Evolutionary conservation across 2,113 vertebrate genomes (phyloP), one percentile per base, ranked within the genome.

Genomic region (Salvelinus namaycush): DNA sequence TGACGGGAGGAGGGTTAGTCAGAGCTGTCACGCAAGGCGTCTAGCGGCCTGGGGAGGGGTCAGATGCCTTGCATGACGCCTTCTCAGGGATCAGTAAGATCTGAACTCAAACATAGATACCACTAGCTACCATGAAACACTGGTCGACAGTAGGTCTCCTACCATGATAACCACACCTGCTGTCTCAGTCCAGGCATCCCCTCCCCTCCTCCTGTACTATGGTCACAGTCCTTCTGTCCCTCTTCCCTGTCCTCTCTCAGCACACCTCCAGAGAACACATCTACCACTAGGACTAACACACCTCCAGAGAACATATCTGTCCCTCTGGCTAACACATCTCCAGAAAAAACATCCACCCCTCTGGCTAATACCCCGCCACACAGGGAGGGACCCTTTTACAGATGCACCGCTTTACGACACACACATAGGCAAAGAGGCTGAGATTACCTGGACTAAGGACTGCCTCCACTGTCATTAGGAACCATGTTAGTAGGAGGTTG

Each of bases 371-470:
- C 31, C 31, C 31, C 31, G 5, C 31, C 5, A 34, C 31, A 34
- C 31, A 34, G 31, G 31, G 31, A 34, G 5, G 31, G 31, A 34
- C 1, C 31, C 31, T 54, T 54, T 54, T 54, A 54, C 72, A 69
- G 29, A 70, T 66, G 31, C 31, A 34, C 64, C 69, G 79, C 75
- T 78, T 60, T 48, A 70, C 24, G 14, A 29, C 72, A 74, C 76
- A 83, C 16, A 4, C 68, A 87, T 34, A 34, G 79, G 68, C 64
- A 16, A 49, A 73, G 74, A 84, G 79, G 81, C 83, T 90, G 83
- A 86, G 75, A 91, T 90, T 89, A 91, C 80, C 76, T 81, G 75
- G 78, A 73, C 79, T 73, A 76, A 59, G 85, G 48, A 78, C 73
- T 83, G 51, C 39, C 82, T 79, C 72, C 76, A 65, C 76, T 84